Evolutionary conservation across 2,888 invertebrate species (phyloP).

Genomic region (Stenodema calcarata): DNA sequence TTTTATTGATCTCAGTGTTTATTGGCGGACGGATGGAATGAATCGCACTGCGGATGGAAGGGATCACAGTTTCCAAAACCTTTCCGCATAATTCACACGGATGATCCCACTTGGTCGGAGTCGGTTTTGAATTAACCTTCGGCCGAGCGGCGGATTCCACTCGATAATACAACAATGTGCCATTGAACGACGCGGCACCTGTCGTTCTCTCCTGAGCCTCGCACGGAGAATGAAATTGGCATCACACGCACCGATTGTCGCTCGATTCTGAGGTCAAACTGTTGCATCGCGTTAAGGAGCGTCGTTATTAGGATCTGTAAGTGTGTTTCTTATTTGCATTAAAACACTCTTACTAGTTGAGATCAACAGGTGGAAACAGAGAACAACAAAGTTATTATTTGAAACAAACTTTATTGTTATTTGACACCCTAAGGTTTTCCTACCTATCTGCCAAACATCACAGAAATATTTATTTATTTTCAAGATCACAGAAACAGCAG

Average conservation of each 20-base stretch:
- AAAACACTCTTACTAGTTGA: too few species aligned
- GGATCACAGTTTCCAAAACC: not conserved
- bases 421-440: too few species aligned
- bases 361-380: too few species aligned
- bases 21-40: too few species aligned
- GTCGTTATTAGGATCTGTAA: not conserved
- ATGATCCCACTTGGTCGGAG: not conserved
- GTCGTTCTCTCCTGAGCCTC: not conserved
- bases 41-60: too few species aligned
- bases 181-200: not conserved
- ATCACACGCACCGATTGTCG: not conserved
- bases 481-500: too few species aligned
- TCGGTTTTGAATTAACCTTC: not conserved
- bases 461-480: too few species aligned
- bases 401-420: too few species aligned
- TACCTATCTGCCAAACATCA: too few species aligned
- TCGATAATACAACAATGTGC: not conserved
- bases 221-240: not conserved
- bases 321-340: too few species aligned
- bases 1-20: too few species aligned
- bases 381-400: too few species aligned
- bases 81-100: not conserved
- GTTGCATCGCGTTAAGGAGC: not conserved
- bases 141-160: not conserved
- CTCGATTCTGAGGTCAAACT: not conserved